Conservation (phyloP, 92 coral and sea anemone genomes). For the Siderastrea siderea region DNA sequence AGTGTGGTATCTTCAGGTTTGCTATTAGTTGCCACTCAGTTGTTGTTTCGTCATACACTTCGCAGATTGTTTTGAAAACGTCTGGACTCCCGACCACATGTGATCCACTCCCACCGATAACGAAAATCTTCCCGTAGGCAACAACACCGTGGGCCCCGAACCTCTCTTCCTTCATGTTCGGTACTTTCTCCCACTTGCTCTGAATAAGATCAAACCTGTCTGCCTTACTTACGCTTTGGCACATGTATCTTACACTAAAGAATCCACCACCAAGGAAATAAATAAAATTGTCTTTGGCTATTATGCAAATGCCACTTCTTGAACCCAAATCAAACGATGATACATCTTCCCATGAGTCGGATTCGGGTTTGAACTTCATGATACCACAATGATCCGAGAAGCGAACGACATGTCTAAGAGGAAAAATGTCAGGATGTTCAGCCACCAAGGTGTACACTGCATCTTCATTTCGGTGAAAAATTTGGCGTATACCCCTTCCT, state of each 20-base stretch:
- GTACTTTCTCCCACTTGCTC: not conserved
- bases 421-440: not conserved
- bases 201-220: not conserved
- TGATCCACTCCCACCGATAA: not conserved
- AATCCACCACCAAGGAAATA: conserved; percentile 14
- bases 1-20: not conserved
- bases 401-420: no score
- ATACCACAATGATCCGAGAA: not conserved
- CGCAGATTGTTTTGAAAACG: no score
- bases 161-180: not conserved
- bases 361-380: conserved; percentile 1
- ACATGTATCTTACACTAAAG: not conserved
- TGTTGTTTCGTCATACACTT: conserved; percentile 5
- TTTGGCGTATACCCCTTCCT: not conserved
- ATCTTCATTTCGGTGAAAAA: not conserved
- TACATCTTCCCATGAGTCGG: conserved; percentile 4
- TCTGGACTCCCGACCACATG: no score
- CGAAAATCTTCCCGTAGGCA: not conserved
- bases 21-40: not conserved
- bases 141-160: not conserved
- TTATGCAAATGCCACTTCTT: not conserved
- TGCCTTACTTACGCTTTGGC: not conserved
- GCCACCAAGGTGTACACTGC: not conserved
- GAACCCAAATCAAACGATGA: not conserved
- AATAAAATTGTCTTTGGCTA: conserved; percentile 1